Evolutionary conservation across 2,113 vertebrate genomes (phyloP).

Genomic region (Chinchilla lanigera): DNA sequence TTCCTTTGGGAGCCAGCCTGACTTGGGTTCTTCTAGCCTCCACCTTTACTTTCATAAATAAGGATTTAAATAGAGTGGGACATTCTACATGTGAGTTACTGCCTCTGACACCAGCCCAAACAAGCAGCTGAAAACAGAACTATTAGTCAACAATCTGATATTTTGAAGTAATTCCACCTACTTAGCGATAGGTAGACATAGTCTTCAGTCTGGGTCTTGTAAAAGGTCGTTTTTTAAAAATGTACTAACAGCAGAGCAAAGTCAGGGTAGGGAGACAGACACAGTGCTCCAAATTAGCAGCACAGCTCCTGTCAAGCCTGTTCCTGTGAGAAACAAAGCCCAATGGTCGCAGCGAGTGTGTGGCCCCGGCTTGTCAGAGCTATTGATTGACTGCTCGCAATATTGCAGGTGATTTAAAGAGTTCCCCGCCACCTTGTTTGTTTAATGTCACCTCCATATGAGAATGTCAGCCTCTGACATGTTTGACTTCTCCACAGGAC

Average conservation of each 20-base stretch:
- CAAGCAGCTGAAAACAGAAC: slow-evolving; percentile 54
- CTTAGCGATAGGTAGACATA: slow-evolving; percentile 20
- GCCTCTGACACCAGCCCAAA: slow-evolving; percentile 53
- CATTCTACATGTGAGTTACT: background rate
- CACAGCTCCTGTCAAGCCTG: background rate
- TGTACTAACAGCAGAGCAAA: background rate
- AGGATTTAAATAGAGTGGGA: slow-evolving; percentile 55
- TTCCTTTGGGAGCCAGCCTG: slow-evolving; percentile 43
- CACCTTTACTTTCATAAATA: slow-evolving; percentile 45
- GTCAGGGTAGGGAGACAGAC: slow-evolving; percentile 40
- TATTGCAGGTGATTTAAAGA: slow-evolving; percentile 73
- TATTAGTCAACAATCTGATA: slow-evolving; percentile 62
- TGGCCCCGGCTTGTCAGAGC: slow-evolving; percentile 44
- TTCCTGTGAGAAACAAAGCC: slow-evolving; percentile 60
- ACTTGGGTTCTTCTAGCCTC: background rate
- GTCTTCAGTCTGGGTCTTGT: slow-evolving; percentile 65
- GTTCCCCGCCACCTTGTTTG: slow-evolving; percentile 58
- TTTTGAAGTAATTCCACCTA: slow-evolving; percentile 63
- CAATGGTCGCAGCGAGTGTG: background rate
- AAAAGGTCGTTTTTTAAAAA: slow-evolving; percentile 59
- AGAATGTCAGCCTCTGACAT: slow-evolving; percentile 72
- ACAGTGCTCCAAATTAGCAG: slow-evolving; percentile 59
- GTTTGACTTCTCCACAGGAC: slow-evolving; percentile 33
- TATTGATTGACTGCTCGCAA: slow-evolving; percentile 65
- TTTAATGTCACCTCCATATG: slow-evolving; percentile 69